Percentiles rank a stretch among this genome's conserved stretches.
phyloP scores from a whole-genome alignment of 2,113 vertebrate genomes.

The Sturnus vulgaris region DNA sequence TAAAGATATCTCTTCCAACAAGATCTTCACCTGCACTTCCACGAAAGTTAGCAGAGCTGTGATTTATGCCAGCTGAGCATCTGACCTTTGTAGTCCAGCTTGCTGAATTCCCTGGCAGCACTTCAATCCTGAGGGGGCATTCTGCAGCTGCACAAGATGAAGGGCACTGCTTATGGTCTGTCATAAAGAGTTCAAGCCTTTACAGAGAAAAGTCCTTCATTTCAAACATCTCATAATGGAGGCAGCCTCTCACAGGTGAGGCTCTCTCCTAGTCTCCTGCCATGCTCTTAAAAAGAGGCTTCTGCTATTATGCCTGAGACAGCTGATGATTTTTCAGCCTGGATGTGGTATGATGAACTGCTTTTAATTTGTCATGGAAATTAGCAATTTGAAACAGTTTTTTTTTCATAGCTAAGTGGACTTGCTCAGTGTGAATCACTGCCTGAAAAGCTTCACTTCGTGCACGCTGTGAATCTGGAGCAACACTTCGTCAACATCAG shows the following conservation, averaged over 20 bases:
- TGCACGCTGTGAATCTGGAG: background rate
- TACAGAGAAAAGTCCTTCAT: background rate
- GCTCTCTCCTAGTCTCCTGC: background rate
- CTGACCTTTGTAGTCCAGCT: background rate
- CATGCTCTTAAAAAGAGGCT: background rate
- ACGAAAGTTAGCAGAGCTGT: background rate
- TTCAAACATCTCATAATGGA: background rate
- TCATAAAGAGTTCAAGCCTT: slow-evolving; percentile 13
- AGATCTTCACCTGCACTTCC: background rate
- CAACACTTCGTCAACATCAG: background rate
- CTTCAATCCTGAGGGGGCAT: background rate
- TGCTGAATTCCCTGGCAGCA: background rate
- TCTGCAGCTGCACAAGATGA: background rate
- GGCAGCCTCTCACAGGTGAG: background rate
- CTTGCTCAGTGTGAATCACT: background rate
- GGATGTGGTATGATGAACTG: background rate
- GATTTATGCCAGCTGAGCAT: background rate
- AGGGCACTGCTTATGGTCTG: background rate
- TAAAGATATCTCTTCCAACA: background rate
- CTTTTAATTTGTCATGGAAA: slow-evolving; percentile 28
- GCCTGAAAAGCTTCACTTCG: background rate
- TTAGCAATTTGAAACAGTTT: background rate
- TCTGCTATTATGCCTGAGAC: background rate
- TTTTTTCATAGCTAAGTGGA: background rate
- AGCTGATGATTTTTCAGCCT: background rate